Conservation (phyloP, 2,888 invertebrate species). For the Plagiodera versicolora region DNA sequence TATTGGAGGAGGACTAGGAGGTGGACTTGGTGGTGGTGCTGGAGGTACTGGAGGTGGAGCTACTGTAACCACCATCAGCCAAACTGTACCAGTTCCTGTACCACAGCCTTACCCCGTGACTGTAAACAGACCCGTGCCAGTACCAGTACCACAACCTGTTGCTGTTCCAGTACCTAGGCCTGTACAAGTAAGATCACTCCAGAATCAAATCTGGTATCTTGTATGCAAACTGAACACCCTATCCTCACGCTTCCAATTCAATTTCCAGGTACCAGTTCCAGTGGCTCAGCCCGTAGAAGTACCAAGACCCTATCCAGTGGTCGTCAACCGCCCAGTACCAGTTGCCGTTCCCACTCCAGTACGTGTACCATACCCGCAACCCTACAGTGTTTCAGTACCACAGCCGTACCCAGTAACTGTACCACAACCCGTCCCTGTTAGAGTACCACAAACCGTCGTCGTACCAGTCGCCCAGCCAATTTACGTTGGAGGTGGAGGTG, state of each 20-base stretch:
- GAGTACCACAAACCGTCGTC: conserved; percentile 44
- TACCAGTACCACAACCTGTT: conserved; percentile 59
- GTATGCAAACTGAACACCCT: not conserved
- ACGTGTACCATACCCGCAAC: conserved; percentile 53
- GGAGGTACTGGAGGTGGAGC: conserved; percentile 45
- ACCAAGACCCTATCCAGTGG: conserved; percentile 38
- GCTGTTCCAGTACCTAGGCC: conserved; percentile 58
- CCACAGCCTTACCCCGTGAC: conserved; percentile 51
- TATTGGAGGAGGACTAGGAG: conserved; percentile 24
- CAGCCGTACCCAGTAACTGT: conserved; percentile 61
- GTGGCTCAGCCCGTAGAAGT: conserved; percentile 39
- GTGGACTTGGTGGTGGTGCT: conserved; percentile 21
- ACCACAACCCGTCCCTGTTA: conserved; percentile 57
- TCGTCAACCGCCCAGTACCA: conserved; percentile 44
- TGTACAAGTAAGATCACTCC: conserved; percentile 47
- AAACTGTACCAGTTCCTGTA: conserved; percentile 49
- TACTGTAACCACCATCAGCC: conserved; percentile 49
- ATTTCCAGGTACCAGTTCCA: conserved; percentile 37
- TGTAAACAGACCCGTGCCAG: conserved; percentile 56
- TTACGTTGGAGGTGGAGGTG: conserved; percentile 37
- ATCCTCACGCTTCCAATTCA: no score
- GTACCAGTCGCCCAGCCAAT: conserved; percentile 43
- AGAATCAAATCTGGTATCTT: no score
- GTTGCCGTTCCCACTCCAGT: conserved; percentile 55
- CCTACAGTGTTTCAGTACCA: conserved; percentile 57